Conservation (phyloP, 2,113 vertebrate species). For the Promerops cafer region DNA sequence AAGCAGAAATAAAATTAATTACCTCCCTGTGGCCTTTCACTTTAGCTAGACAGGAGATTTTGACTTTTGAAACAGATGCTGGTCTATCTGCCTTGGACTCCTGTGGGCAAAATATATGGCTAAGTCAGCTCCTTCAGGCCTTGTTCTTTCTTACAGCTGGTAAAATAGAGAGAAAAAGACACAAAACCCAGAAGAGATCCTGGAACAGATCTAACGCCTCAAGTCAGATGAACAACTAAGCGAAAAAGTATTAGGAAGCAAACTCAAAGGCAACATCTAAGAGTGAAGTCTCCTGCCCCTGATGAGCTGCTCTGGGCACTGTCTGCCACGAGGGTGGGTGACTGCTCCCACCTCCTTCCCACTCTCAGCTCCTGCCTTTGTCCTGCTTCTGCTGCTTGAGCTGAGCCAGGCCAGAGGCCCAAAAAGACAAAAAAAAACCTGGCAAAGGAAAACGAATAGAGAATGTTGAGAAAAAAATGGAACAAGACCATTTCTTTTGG, state of each 20-base stretch:
- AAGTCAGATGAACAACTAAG: background rate
- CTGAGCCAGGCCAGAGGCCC: background rate
- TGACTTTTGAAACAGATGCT: background rate
- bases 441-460: background rate
- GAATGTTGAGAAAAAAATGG: background rate
- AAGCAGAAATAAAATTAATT: background rate
- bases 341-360: background rate
- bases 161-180: background rate
- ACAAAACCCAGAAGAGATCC: background rate
- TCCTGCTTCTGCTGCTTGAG: background rate
- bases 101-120: background rate
- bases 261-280: background rate
- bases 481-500: slow-evolving; percentile 13
- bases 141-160: background rate
- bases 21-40: background rate
- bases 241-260: background rate
- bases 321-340: background rate
- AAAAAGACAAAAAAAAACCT: slow-evolving; percentile 6
- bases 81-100: background rate
- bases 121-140: background rate
- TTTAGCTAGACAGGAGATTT: background rate
- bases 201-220: background rate
- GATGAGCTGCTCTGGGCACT: background rate
- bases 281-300: background rate
- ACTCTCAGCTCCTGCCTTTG: background rate